These are phyloP conservation scores for Ciconia stormi DNA, from an alignment of 2,113 vertebrate genomes.

Conservation along the genomic window DNA sequence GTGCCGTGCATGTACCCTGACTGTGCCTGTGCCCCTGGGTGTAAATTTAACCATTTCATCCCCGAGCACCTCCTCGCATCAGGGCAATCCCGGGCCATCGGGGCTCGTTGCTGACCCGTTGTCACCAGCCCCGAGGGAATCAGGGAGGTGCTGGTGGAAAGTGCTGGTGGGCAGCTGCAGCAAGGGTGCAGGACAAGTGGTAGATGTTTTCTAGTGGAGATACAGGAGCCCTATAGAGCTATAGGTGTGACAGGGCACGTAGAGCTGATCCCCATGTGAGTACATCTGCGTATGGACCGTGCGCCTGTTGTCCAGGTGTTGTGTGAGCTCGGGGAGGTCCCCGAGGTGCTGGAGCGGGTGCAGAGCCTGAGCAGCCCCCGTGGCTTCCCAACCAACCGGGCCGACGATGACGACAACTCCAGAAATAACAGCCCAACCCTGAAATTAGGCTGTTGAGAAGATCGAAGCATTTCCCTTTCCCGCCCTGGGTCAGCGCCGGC, in stretches of 20 bases:
- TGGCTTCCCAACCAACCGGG: accelerated
- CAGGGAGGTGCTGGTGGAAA: neutral
- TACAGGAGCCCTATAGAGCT: neutral
- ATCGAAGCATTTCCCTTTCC: neutral
- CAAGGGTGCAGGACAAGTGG: neutral
- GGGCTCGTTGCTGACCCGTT: neutral
- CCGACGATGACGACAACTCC: neutral
- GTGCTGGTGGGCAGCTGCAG: neutral
- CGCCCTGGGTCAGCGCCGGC: neutral
- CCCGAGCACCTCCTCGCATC: neutral
- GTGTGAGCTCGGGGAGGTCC: neutral
- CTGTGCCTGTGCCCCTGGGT: too few species aligned
- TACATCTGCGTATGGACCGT: accelerated
- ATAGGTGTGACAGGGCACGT: accelerated
- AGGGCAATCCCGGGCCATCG: accelerated
- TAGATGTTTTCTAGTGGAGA: neutral
- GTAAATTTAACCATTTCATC: neutral
- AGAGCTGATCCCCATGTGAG: accelerated
- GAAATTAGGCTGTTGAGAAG: neutral
- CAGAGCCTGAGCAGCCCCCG: neutral
- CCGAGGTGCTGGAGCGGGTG: neutral
- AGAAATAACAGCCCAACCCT: slow-evolving; percentile 22
- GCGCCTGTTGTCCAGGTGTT: neutral
- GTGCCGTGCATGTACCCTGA: accelerated
- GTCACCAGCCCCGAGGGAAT: neutral